phyloP scores from a whole-genome alignment of 2,113 vertebrate species.

The Triplophysa siluroides region DNA sequence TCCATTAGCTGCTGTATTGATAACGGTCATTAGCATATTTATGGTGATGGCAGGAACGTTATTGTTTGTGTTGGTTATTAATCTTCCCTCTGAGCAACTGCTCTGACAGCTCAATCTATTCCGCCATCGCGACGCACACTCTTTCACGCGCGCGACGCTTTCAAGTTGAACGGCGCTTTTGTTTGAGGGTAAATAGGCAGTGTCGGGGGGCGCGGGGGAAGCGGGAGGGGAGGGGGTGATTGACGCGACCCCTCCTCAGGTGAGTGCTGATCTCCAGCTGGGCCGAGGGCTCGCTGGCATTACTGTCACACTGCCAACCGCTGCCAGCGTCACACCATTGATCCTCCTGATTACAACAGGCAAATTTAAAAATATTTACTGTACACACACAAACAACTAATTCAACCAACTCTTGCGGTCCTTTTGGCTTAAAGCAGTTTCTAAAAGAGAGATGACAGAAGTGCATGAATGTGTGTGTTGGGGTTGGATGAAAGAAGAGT shows the following conservation, averaged over 20 bases:
- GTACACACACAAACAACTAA: conserved; percentile 66
- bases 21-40: conserved; percentile 98
- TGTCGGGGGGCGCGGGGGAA: conserved; percentile 37
- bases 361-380: conserved; percentile 64
- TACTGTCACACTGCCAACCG: conserved; percentile 75
- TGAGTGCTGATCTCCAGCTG: conserved; percentile 90
- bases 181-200: conserved; percentile 64
- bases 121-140: conserved; percentile 85
- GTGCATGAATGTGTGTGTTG: background rate
- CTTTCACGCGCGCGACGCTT: conserved; percentile 55
- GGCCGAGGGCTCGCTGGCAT: conserved; percentile 77
- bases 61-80: conserved; percentile 97
- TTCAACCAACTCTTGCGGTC: background rate
- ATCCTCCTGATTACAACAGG: conserved; percentile 78
- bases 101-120: conserved; percentile 99
- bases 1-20: conserved; percentile 91
- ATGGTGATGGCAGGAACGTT: conserved; percentile 98
- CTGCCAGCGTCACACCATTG: conserved; percentile 81
- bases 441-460: background rate
- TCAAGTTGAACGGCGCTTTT: conserved; percentile 48
- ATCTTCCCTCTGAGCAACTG: conserved; percentile 96
- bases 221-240: conserved; percentile 72
- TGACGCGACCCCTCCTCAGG: conserved; percentile 91
- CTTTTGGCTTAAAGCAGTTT: background rate
- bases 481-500: background rate